These are phyloP conservation scores for Benitochromis conjunctus DNA, from an alignment of 2,113 vertebrate species.

Conservation along the genomic window DNA sequence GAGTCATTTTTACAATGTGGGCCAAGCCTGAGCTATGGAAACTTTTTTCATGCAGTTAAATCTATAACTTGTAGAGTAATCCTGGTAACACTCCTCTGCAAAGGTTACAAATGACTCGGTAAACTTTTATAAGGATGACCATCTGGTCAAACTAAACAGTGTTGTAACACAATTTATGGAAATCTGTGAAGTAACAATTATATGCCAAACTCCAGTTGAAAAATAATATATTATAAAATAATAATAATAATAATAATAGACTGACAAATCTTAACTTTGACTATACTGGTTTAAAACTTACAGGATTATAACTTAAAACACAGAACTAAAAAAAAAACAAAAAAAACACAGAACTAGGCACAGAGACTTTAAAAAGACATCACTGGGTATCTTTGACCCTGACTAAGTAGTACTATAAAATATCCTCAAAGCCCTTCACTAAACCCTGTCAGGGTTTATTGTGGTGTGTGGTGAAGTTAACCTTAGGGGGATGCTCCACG, in stretches of 20 bases:
- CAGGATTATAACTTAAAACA: not conserved
- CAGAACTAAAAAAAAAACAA: too few relatives aligned
- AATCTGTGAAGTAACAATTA: not conserved
- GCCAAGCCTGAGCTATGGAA: not conserved
- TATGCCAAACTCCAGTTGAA: not conserved
- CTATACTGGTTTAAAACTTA: not conserved
- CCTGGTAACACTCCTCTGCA: not conserved
- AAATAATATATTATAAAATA: not conserved
- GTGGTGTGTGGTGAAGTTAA: conserved; percentile 31
- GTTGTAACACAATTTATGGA: not conserved
- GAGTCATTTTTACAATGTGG: not conserved
- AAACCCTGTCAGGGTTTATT: not conserved
- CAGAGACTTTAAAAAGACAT: not conserved
- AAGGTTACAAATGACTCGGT: not conserved
- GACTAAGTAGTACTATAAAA: not conserved
- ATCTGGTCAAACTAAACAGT: not conserved
- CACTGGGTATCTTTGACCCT: not conserved
- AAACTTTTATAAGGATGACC: not conserved
- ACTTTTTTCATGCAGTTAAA: not conserved
- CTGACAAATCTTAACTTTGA: not conserved
- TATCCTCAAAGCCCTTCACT: not conserved
- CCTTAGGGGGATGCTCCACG: conserved; percentile 68
- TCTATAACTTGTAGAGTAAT: not conserved
- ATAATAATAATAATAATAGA: not conserved
- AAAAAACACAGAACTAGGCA: not conserved